A percentile compares a stretch with the other conserved stretches of the same genome.
These are phyloP conservation scores for Pachypeltis micranthus DNA, from an alignment of 1,140 invertebrate species.

Conservation along the genomic window DNA sequence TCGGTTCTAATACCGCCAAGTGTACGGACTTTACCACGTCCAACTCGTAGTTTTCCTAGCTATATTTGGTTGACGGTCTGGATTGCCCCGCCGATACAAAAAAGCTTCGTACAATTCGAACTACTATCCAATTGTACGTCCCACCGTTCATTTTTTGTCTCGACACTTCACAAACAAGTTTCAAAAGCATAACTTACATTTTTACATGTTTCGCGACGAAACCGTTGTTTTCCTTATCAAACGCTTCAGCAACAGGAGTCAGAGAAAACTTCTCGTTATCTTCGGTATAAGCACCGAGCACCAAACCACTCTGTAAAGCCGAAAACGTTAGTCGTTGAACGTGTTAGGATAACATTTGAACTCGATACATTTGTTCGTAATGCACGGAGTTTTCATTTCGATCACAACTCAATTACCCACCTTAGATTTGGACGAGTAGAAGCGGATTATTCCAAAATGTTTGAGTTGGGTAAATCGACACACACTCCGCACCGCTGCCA, in stretches of 20 bases:
- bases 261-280: constrained; percentile 37
- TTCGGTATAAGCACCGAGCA: constrained; percentile 43
- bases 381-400: background rate
- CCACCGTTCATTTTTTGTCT: background rate
- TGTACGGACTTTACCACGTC: background rate
- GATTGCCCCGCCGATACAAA: background rate
- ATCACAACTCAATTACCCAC: background rate
- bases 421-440: background rate
- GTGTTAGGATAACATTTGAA: background rate
- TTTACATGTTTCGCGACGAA: constrained; percentile 16
- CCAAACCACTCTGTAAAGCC: constrained; percentile 40
- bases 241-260: constrained; percentile 37
- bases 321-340: constrained; percentile 2
- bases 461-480: background rate
- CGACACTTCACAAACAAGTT: background rate
- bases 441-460: background rate
- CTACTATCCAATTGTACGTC: background rate
- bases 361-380: background rate
- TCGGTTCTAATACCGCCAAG: background rate
- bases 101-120: background rate
- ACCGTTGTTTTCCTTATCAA: constrained; percentile 17
- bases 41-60: background rate
- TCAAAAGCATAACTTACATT: constrained; percentile 21
- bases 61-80: background rate
- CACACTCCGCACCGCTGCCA: constrained; percentile 11